Base-by-base conservation (phyloP, 2,797 vertebrate species). In the Spinus pinus region DNA sequence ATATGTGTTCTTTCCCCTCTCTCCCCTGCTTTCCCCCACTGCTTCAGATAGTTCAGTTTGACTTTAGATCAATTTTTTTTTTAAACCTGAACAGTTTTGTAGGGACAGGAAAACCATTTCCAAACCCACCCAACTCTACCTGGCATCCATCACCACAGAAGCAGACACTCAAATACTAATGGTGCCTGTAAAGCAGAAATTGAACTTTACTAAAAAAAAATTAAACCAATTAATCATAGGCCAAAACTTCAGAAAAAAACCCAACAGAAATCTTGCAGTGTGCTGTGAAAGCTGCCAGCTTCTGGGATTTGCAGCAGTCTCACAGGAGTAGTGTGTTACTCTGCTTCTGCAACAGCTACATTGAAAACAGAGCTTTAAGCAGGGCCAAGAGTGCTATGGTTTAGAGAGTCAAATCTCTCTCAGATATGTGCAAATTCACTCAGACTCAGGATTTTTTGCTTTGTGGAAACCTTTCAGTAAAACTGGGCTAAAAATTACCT, bases 211-310 rank as follows among this genome's bases (percentile, higher is more conserved):
- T 56, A 79, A 86, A 37, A 37, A 66, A 94, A 92, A 95, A 96
- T 96, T 96, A 95, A 97, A 93, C 33, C 78, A 89, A 95, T 92
- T 92, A 92, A 95, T 96, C 72, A 93, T 86, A 91, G 82, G 42
- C 70, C 54, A 73, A 81, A 94, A 92, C 50, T 83, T 81, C 21
- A 73, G 57, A 15, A 70, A 70, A 70, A 89, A 27, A 8, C 2
- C 1, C 20, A 57, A 50, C 44, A 72, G 33, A 66, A 95, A 41
- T 50, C 41, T 78, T 93, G 42, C 31, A 72, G 20, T 39, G 37
- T 70, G 27, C 56, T 66, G 30, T 58, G 44, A 90, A 89, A 89
- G 12, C 72, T 72, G 37, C 54, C 79, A 88, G 0, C 47, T 90
- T 81, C 66, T 75, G 89, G 75, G 51, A 53, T 71, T 70, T 88